Percentiles rank a stretch among this genome's conserved stretches.
phyloP scores from a whole-genome alignment of 2,797 vertebrate genomes.

The Coregonus sp. region DNA sequence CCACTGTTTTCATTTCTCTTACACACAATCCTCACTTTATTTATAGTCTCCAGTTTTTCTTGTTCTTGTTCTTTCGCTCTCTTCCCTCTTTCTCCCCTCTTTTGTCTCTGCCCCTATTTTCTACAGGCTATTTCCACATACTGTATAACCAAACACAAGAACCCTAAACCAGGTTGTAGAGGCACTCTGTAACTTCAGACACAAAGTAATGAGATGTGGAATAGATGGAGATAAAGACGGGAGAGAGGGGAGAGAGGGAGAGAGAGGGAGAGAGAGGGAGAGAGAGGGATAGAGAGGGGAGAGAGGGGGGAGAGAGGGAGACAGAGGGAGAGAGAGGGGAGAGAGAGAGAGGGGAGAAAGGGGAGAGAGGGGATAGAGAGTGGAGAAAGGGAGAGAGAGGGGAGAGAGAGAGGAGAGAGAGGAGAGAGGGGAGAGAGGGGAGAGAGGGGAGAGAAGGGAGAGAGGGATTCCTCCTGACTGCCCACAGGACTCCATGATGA shows the following conservation, averaged over 20 bases:
- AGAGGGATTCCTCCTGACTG: conserved; percentile 22
- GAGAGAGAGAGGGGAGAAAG: too few species aligned
- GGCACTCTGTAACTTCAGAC: background rate
- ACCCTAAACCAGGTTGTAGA: background rate
- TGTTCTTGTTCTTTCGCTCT: background rate
- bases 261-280: background rate
- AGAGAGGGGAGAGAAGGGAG: too few species aligned
- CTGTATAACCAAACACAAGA: background rate
- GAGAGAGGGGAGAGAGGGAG: background rate
- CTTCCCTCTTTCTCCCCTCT: background rate
- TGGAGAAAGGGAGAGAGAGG: background rate
- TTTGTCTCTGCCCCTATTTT: background rate
- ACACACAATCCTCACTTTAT: background rate
- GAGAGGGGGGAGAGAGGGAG: too few species aligned
- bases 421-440: too few species aligned
- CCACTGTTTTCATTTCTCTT: too few species aligned
- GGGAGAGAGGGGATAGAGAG: too few species aligned
- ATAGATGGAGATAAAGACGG: background rate
- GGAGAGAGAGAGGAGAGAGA: background rate
- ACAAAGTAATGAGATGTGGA: background rate
- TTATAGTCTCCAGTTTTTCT: conserved; percentile 22
- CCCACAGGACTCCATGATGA: background rate
- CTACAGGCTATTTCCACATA: background rate
- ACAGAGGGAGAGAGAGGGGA: too few species aligned
- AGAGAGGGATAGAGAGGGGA: too few species aligned